Percentiles rank a stretch among this genome's conserved stretches.
Evolutionary conservation across 2,113 vertebrate species (phyloP).

Genomic region (Tachysurus fulvidraco): DNA sequence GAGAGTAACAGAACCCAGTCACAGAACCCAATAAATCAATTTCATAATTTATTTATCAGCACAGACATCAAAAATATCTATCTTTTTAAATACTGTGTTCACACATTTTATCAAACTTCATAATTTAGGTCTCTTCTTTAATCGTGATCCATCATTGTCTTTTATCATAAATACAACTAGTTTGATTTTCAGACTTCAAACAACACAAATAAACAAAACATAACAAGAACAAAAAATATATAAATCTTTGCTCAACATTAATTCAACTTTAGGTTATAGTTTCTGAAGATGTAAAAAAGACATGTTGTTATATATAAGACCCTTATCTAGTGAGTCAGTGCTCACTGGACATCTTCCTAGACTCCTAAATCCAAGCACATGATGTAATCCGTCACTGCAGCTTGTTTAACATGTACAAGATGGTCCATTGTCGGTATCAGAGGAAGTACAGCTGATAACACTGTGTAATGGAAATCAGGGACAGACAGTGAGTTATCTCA

Average conservation of each 20-base stretch:
- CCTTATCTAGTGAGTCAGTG: background rate
- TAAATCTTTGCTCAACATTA: background rate
- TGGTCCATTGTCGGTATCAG: constrained; percentile 50
- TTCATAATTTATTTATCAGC: background rate
- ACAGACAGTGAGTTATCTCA: constrained; percentile 35
- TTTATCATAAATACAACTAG: background rate
- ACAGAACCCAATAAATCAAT: no score
- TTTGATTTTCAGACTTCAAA: background rate
- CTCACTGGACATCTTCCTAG: background rate
- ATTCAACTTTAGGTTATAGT: background rate
- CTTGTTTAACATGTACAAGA: constrained; percentile 40
- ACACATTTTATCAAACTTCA: background rate
- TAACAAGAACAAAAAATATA: background rate
- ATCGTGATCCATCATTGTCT: background rate
- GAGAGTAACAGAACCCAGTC: background rate
- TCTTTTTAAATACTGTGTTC: background rate
- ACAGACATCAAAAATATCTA: background rate
- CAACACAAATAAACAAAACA: background rate
- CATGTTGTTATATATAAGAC: background rate
- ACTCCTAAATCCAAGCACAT: constrained; percentile 12
- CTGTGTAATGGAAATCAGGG: constrained; percentile 36
- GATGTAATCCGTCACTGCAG: background rate
- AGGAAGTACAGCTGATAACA: constrained; percentile 24
- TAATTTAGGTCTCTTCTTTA: background rate
- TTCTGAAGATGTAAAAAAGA: background rate